Evolutionary conservation across 2,113 vertebrate species (phyloP), one percentile per base, ranked within the genome.

Genomic region (Rutilus rutilus): DNA sequence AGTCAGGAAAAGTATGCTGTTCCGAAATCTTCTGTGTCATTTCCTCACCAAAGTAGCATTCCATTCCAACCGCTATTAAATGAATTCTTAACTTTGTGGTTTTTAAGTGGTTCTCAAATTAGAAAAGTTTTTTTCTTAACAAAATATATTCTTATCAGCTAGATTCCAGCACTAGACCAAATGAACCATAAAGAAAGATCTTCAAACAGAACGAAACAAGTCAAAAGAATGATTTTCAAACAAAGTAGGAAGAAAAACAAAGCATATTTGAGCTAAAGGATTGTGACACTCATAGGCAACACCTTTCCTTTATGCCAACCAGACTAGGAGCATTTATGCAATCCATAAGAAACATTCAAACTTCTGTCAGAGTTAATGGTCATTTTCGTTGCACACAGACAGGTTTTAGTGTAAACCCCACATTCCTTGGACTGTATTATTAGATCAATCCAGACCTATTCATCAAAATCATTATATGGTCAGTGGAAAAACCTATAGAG

Each of bases 1-100:
- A 87, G 71, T 86, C 78, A 83, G 85, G 84, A 89, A 85, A 83
- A 65, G 45, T 82, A n/a, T 86, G 50, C 39, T 21, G 62, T 86
- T 84, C 50, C 42, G 77, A 27, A 85, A 87, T 87, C 23, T 86
- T 36, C 21, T 6, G 79, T 50, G 47, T 86, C 64, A 21, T 88
- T 90, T 88, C 84, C 87, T 82, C 60, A 57, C 78, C 50, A 78
- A 75, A 74, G 42, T 64, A 57, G 47, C 36, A 78, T 76, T 87
- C 78, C 87, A 81, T 75, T 82, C 62, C 23, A 52, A 54, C 52
- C 14, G 15, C 62, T 27, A 52, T 78, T 82, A 47, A 67, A n/a
- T 85, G 15, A 33, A 69, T 19, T 10, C 33, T 73, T 11, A 80
- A 47, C 65, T 86, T 12, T 42, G 39, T 42, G 8, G 42, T 42